A percentile compares a stretch with the other conserved stretches of the same genome.
phyloP scores from a whole-genome alignment of 1,140 invertebrate genomes.

The Megalonaias nervosa region DNA sequence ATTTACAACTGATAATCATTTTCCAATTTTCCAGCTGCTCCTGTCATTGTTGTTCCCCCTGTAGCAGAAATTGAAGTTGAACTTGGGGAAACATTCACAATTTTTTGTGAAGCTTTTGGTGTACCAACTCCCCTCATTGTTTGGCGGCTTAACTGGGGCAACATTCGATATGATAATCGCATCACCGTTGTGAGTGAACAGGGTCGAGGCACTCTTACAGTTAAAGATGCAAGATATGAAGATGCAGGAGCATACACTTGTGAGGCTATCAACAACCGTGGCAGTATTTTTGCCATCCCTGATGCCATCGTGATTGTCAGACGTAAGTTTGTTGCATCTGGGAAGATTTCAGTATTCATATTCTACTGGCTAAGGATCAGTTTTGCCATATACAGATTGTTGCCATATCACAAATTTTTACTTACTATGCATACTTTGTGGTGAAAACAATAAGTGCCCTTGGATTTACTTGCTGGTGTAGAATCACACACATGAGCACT shows the following conservation, averaged over 20 bases:
- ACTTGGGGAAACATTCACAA: conserved; percentile 81
- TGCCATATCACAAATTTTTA: neutral
- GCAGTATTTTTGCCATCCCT: conserved; percentile 88
- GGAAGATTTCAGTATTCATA: neutral
- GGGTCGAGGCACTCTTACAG: conserved; percentile 87
- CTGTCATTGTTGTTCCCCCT: conserved; percentile 80
- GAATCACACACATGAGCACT: too few species aligned
- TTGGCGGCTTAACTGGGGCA: conserved; percentile 98
- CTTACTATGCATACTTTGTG: neutral
- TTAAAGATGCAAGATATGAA: conserved; percentile 78
- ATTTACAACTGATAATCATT: neutral
- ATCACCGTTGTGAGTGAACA: conserved; percentile 82
- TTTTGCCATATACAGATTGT: neutral
- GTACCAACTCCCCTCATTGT: conserved; percentile 92
- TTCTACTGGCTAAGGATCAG: too few species aligned
- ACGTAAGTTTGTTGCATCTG: conserved; percentile 56
- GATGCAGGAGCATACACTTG: conserved; percentile 98
- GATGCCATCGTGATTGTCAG: conserved; percentile 92
- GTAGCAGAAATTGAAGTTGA: conserved; percentile 78
- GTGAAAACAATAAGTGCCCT: neutral
- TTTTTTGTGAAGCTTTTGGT: conserved; percentile 90
- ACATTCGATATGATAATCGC: conserved; percentile 86
- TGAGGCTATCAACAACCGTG: conserved; percentile 92
- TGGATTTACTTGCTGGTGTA: too few species aligned
- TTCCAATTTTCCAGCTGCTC: conserved; percentile 68